Evolutionary conservation across 2,113 vertebrate genomes (phyloP), one percentile per base, ranked within the genome.

Genomic region (Donacobius atricapilla): DNA sequence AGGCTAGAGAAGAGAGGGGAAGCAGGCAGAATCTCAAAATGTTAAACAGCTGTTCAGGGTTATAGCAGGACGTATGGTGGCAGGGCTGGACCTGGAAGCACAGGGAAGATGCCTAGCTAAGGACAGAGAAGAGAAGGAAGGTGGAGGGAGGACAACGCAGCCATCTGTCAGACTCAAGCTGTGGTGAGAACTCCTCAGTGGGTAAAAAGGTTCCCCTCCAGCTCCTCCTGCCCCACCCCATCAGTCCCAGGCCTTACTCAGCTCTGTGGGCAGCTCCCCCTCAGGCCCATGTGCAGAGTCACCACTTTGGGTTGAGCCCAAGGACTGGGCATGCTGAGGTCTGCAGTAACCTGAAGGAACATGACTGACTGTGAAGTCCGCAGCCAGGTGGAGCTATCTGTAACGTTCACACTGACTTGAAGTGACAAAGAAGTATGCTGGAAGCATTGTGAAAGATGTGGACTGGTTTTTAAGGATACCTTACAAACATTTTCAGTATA

Each of bases 101-200:
- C 18, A 47, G 13, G 39, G 22, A 83, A 64, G 33, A 56, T 76
- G 27, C 17, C 11, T 44, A 39, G 30, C 27, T 47, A 71, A 87
- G 51, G 39, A 33, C 14, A 0, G 2, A 63, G 24, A 2, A 0
- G 30, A 53, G 27, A 44, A 50, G 39, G 7, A 75, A 58, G 16
- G 25, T 60, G 17, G 12, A 88, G n/a, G 10, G 15, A 75, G n/a
- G n/a, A 48, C 37, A 48, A 13, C 27, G 64, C 16, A 88, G 33
- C 10, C 35, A 27, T 58, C 17, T 4, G 0, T 48, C 47, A 47
- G 27, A 40, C 40, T 76, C 15, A 35, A 24, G 48, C 53, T 72
- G 30, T 60, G 48, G 33, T 42, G 10, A 9, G 16, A 25, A 23
- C 8, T 53, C 47, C 20, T 30, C 37, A 19, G 14, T 33, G 31